Evolutionary conservation across 2,888 invertebrate species (phyloP), one percentile per base, ranked within the genome.

Genomic region (Nomada fabriciana): DNA sequence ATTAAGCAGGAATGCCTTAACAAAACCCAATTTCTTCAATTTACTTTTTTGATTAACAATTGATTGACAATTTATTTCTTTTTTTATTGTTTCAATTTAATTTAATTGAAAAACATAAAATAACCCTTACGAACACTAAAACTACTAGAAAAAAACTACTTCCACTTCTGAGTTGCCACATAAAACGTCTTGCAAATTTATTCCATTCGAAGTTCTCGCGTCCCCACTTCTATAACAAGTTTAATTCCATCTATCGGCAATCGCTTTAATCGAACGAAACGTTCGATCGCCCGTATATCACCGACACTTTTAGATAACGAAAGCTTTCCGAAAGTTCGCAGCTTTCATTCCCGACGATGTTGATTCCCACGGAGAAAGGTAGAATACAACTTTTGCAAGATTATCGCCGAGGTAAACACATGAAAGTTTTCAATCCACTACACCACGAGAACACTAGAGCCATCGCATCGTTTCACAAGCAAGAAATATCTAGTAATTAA

Each of bases 401-500:
- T 68, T 43, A 55, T 42, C 68, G 25, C 5, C 23, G 55, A 18
- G 23, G 23, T 11, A 23, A 50, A 42, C 67, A 70, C 68, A 36
- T 78, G 64, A 76, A 75, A 64, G 53, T 71, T 69, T 42, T 20
- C 18, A 71, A 71, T 64, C 53, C 5, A 36, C 36, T 36, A 7
- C 42, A 3, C 15, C 13, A 23, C 5, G 13, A 1, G 52, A 53
- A 67, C 36, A 18, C 42, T 23, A n/a, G 69, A 60, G 55, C 10
- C 68, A 47, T 43, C 55, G 60, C n/a, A 42, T 15, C 43, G 50
- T 13, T 64, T 67, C 68, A 36, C 57, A 25, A 20, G 59, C 47
- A 52, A 57, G 72, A 83, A 78, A 74, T 65, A 60, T 59, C 15
- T 2, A 7, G n/a, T n/a, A 47, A 7, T 61, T 64, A 73, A 86